Evolutionary conservation across 2,888 invertebrate genomes (phyloP).

Genomic region (Bedellia somnulentella): DNA sequence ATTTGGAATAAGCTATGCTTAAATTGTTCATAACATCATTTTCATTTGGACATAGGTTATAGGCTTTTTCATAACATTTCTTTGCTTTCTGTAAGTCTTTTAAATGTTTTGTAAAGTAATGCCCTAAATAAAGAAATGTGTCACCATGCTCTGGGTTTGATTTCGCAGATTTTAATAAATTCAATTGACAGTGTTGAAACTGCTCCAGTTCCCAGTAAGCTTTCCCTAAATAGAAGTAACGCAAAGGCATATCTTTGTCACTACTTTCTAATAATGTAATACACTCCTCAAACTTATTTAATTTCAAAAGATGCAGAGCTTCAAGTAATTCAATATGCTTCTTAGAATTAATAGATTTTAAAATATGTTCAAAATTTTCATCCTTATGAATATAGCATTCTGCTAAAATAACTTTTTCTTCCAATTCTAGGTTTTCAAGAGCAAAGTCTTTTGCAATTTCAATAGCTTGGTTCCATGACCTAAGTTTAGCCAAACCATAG

Average conservation of each 20-base stretch:
- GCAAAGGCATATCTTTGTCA: slow-evolving; percentile 37
- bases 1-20: slow-evolving; percentile 72
- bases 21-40: slow-evolving; percentile 71
- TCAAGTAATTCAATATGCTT: slow-evolving; percentile 37
- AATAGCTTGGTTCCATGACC: slow-evolving; percentile 57
- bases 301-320: slow-evolving; percentile 49
- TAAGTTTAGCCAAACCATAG: slow-evolving; percentile 30
- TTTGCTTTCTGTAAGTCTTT: slow-evolving; percentile 72
- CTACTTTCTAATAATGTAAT: slow-evolving; percentile 47
- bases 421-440: slow-evolving; percentile 18
- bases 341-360: slow-evolving; percentile 24
- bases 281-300: slow-evolving; percentile 56
- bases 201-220: slow-evolving; percentile 62
- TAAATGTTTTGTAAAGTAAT: slow-evolving; percentile 66
- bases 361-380: slow-evolving; percentile 22
- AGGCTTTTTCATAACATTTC: slow-evolving; percentile 84
- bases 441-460: slow-evolving; percentile 26
- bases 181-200: slow-evolving; percentile 63
- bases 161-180: slow-evolving; percentile 71
- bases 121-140: slow-evolving; percentile 76
- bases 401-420: slow-evolving; percentile 28
- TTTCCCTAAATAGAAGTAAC: slow-evolving; percentile 62
- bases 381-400: slow-evolving; percentile 36
- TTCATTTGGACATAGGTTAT: slow-evolving; percentile 69
- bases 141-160: slow-evolving; percentile 72